phyloP scores from a whole-genome alignment of 2,113 vertebrate genomes.

The Pomatorhinus ruficollis region DNA sequence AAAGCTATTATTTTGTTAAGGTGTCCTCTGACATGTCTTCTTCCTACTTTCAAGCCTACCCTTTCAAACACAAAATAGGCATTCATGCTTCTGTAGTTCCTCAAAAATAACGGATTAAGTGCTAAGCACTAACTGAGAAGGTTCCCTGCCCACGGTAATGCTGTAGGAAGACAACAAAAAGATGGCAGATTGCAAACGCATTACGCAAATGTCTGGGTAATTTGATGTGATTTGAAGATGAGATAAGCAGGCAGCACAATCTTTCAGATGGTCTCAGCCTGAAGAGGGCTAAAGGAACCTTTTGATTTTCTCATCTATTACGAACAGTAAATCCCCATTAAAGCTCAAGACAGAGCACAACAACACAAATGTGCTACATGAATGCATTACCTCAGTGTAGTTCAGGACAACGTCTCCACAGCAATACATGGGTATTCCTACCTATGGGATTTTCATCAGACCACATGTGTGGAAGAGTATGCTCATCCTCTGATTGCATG shows the following conservation, averaged over 20 bases:
- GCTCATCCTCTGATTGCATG: not conserved
- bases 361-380: not conserved
- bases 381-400: not conserved
- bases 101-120: not conserved
- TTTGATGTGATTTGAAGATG: not conserved
- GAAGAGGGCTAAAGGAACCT: not conserved
- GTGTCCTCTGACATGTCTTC: not conserved
- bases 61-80: not conserved
- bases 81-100: not conserved
- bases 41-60: not conserved
- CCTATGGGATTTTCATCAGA: not conserved
- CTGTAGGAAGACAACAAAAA: not conserved
- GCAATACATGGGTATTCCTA: not conserved
- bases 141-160: not conserved
- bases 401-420: not conserved
- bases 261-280: not conserved
- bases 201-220: not conserved
- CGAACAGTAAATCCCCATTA: not conserved
- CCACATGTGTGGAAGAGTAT: rapidly evolving
- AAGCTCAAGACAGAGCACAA: not conserved
- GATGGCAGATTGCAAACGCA: not conserved
- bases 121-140: not conserved
- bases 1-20: not conserved
- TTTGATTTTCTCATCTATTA: not conserved
- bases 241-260: not conserved